These are phyloP conservation scores for Chesias legatella DNA, from an alignment of 2,888 invertebrate genomes.

Conservation along the genomic window DNA sequence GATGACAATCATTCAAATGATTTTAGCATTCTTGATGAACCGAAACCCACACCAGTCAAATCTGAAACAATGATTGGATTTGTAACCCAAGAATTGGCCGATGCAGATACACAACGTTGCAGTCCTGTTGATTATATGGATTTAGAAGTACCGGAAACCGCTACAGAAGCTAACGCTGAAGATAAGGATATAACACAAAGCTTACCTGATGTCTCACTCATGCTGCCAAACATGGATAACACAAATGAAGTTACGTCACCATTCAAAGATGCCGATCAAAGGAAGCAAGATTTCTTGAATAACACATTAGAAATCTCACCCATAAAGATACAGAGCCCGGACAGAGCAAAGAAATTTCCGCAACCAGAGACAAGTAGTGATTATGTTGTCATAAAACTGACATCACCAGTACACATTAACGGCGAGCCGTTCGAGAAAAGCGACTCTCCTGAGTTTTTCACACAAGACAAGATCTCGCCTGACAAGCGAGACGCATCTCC, in stretches of 20 bases:
- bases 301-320: conserved; percentile 82
- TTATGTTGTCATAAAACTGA: conserved; percentile 59
- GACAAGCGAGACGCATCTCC: conserved; percentile 66
- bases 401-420: conserved; percentile 62
- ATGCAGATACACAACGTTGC: conserved; percentile 62
- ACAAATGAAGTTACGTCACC: conserved; percentile 57
- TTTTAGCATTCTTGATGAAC: conserved; percentile 30
- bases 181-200: conserved; percentile 8
- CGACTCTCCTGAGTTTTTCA: conserved; percentile 69
- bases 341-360: conserved; percentile 50
- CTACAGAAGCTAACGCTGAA: not conserved
- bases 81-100: conserved; percentile 55
- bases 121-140: conserved; percentile 40
- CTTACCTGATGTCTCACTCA: conserved; percentile 4
- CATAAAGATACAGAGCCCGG: conserved; percentile 70
- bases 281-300: conserved; percentile 77
- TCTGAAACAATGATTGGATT: conserved; percentile 37
- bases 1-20: conserved; percentile 2
- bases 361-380: conserved; percentile 60
- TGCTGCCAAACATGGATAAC: conserved; percentile 23
- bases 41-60: conserved; percentile 31
- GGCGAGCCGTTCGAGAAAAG: conserved; percentile 62
- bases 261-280: conserved; percentile 54
- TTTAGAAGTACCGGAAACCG: conserved; percentile 23
- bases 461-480: conserved; percentile 67